These are phyloP conservation scores for Lysiphlebus fabarum DNA, from an alignment of 1,140 invertebrate genomes.

Conservation along the genomic window DNA sequence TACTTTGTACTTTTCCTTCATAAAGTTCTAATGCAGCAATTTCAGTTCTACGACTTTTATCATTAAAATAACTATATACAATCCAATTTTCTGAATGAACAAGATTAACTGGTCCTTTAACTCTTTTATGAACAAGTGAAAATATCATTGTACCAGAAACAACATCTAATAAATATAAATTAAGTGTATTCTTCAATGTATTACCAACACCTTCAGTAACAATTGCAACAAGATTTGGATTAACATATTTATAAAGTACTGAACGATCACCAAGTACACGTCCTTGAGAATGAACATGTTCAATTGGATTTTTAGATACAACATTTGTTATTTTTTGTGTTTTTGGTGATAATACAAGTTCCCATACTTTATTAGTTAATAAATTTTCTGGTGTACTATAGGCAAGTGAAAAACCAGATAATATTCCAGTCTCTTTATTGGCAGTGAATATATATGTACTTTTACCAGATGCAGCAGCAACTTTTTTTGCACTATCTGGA, in stretches of 20 bases:
- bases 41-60: conserved; percentile 88
- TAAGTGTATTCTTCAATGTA: conserved; percentile 72
- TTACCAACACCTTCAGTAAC: conserved; percentile 75
- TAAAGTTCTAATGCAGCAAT: conserved; percentile 91
- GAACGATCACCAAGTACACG: conserved; percentile 91
- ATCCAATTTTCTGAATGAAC: conserved; percentile 98
- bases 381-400: conserved; percentile 50
- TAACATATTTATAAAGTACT: conserved; percentile 97
- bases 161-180: conserved; percentile 84
- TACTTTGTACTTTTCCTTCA: conserved; percentile 85
- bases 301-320: conserved; percentile 68
- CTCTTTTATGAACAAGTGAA: conserved; percentile 74
- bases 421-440: conserved; percentile 61
- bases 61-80: conserved; percentile 92
- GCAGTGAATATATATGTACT: conserved; percentile 72
- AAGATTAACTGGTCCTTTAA: conserved; percentile 78
- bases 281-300: conserved; percentile 94
- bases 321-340: conserved; percentile 69
- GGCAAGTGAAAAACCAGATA: conserved; percentile 68
- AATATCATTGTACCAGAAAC: conserved; percentile 80
- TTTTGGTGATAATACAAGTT: conserved; percentile 65
- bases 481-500: conserved; percentile 58
- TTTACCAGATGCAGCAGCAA: conserved; percentile 53
- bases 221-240: conserved; percentile 92
- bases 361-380: conserved; percentile 64